Base-by-base conservation (phyloP, 2,797 vertebrate genomes). In the Euthynnus affinis region DNA sequence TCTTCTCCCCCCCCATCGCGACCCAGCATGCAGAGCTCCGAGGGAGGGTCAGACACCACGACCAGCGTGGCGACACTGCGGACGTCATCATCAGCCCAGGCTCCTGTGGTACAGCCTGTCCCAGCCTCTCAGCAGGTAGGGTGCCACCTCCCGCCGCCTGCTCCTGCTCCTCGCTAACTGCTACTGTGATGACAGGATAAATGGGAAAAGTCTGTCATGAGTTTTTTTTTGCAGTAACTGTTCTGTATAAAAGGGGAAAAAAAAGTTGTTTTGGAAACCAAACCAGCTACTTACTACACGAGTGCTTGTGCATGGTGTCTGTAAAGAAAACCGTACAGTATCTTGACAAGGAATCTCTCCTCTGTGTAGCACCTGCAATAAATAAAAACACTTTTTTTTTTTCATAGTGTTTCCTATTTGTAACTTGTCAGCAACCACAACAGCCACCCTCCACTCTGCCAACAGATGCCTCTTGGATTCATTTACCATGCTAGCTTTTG, bases 81-180 rank as follows among this genome's bases (percentile, higher is more conserved):
- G 78, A 93, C 97, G 0, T 95, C 97, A 2, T 96, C 96, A 3
- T 94, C 97, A 3, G 95, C 97, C 74, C 97, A 96, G 85, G 97
- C 97, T 0, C 97, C 97, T 0, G 97, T 98, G 48, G 97, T 98
- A 78, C 98, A 98, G 91, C 95, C 97, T 0, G 97, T 98, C 66
- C 97, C 98, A 22, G 96, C 97, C 1, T 98, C 98, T 1, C 98
- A 98, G 82, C 98, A 99, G 98, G 98, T 99, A 95, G 67, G 27
- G 18, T 49, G 51, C 57, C 18, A 27, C 57, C 63, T 80, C 61
- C 20, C n/a, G n/a, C n/a, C n/a, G n/a, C n/a, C n/a, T n/a, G n/a
- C n/a, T n/a, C n/a, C n/a, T n/a, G n/a, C n/a, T 5, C 37, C 58
- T 65, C 42, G 53, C 71, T 25, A 25, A 42, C 9, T 60, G 52